A percentile compares a stretch with the other conserved stretches of the same genome.
phyloP scores from a whole-genome alignment of 2,113 vertebrate genomes.

The Delphinus delphis region DNA sequence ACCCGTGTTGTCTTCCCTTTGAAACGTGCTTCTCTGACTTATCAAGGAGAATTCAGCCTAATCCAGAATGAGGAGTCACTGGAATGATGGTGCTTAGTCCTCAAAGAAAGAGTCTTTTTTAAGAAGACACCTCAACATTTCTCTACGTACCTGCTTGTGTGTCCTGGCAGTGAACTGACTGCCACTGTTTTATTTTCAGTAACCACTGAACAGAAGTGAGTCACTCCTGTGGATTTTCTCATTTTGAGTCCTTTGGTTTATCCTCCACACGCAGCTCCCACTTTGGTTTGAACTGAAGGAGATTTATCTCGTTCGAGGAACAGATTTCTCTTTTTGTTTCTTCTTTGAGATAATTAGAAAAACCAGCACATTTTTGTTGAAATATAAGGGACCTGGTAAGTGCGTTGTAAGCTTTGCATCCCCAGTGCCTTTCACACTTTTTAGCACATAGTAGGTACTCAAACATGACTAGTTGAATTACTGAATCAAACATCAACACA shows the following conservation, averaged over 20 bases:
- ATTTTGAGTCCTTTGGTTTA: conserved; percentile 33
- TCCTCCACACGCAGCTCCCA: not conserved
- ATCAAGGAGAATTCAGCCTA: not conserved
- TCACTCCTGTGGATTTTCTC: conserved; percentile 49
- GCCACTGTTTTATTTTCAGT: conserved; percentile 1
- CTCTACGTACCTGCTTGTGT: not conserved
- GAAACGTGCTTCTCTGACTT: not conserved
- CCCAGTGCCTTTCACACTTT: not conserved
- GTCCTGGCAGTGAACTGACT: not conserved
- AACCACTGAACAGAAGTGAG: not conserved
- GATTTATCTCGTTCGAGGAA: not conserved
- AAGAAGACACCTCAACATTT: not conserved
- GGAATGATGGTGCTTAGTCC: not conserved
- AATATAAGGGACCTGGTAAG: not conserved
- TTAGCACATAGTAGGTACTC: not conserved
- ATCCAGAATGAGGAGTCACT: not conserved
- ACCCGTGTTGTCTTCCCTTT: not conserved
- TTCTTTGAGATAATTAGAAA: conserved; percentile 41
- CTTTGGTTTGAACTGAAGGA: conserved; percentile 41
- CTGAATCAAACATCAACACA: not conserved
- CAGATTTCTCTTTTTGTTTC: conserved; percentile 6
- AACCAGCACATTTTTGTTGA: not conserved
- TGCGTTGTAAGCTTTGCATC: not conserved
- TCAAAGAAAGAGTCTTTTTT: not conserved
- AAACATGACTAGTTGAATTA: not conserved